phyloP scores from a whole-genome alignment of 1,140 invertebrate genomes.

The Saccostrea glomerata region DNA sequence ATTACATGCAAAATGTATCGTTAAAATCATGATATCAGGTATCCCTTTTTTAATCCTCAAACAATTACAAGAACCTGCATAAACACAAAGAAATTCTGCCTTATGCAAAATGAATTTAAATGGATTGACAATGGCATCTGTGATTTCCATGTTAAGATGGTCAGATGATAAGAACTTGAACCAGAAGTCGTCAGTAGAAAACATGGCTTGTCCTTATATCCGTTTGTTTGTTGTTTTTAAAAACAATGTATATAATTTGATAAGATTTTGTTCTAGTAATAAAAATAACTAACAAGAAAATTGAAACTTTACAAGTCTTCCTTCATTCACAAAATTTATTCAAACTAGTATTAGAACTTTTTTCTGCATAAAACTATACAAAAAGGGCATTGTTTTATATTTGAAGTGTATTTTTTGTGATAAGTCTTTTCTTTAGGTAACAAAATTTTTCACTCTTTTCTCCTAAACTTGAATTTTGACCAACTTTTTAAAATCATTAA shows the following conservation, averaged over 20 bases:
- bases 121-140: neutral
- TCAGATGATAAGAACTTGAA: no score
- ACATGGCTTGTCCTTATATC: neutral
- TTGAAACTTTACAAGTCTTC: no score
- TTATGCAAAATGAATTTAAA: neutral
- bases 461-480: no score
- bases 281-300: neutral
- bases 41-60: neutral
- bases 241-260: neutral
- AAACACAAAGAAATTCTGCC: neutral
- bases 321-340: no score
- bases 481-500: no score
- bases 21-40: neutral
- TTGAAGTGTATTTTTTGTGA: no score
- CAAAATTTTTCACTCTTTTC: no score
- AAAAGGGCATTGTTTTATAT: no score
- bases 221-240: constrained; percentile 14
- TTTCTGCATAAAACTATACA: no score
- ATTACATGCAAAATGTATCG: neutral
- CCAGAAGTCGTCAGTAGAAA: neutral
- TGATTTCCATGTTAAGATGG: neutral
- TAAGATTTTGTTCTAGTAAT: neutral
- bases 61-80: neutral
- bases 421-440: no score
- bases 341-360: no score